phyloP scores from a whole-genome alignment of 1,140 invertebrate genomes.

The Drosophila yakuba region DNA sequence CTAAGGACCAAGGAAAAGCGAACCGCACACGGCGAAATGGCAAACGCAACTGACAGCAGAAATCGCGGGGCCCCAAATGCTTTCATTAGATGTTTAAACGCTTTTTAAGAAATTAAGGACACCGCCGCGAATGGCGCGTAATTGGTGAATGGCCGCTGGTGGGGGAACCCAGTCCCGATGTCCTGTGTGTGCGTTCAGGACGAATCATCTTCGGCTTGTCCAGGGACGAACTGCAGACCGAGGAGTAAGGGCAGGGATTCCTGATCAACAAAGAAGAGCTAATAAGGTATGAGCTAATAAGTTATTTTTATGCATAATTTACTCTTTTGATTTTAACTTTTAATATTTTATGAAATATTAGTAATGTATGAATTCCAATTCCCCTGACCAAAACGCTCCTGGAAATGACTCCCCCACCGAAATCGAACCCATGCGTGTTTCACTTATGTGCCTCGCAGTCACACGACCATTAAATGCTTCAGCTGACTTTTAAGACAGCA shows the following conservation, averaged over 20 bases:
- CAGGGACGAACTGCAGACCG: conserved; percentile 13
- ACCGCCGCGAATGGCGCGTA: conserved; percentile 69
- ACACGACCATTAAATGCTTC: conserved; percentile 64
- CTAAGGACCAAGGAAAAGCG: conserved; percentile 12
- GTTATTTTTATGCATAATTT: no score
- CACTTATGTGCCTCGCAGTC: conserved; percentile 39
- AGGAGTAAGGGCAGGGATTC: neutral
- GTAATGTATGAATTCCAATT: no score
- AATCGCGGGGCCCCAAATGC: conserved; percentile 63
- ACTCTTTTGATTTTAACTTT: no score
- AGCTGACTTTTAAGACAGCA: conserved; percentile 33
- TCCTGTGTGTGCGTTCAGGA: conserved; percentile 9
- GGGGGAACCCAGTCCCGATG: conserved; percentile 3
- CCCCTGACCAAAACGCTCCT: conserved; percentile 29
- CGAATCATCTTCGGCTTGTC: conserved; percentile 22
- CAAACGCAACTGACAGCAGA: conserved; percentile 73
- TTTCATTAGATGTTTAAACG: conserved; percentile 82
- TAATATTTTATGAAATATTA: no score
- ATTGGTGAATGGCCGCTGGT: conserved; percentile 70
- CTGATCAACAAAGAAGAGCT: no score
- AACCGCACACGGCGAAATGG: conserved; percentile 69
- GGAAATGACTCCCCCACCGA: conserved; percentile 51
- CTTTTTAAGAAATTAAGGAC: conserved; percentile 83
- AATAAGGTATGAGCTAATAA: no score
- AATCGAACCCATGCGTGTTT: conserved; percentile 54